Conservation (phyloP, 37 sponge, comb jelly and placozoan species). For the Sycon ciliatum region DNA sequence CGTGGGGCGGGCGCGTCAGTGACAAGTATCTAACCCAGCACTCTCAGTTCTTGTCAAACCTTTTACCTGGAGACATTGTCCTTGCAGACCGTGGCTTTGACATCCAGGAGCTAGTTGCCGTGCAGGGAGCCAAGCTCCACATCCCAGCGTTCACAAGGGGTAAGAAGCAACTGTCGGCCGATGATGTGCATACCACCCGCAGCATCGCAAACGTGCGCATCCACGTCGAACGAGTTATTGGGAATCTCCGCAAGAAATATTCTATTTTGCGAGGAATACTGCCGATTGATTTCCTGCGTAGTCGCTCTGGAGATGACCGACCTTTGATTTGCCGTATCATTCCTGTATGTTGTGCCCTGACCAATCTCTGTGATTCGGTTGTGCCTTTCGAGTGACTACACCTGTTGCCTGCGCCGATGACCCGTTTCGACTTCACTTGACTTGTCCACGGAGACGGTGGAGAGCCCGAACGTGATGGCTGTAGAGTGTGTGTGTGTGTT, state of each 20-base stretch:
- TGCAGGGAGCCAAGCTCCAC: slow-evolving; percentile 31
- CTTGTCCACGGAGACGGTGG: slow-evolving; percentile 26
- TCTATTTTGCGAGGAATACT: slow-evolving; percentile 34
- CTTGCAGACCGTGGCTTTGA: slow-evolving; percentile 70
- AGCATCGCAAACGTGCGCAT: slow-evolving; percentile 62
- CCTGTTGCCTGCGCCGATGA: too few relatives aligned
- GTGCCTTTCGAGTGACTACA: slow-evolving; percentile 44
- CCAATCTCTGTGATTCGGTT: slow-evolving; percentile 37
- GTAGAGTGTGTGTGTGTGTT: too few relatives aligned
- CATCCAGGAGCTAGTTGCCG: slow-evolving; percentile 49
- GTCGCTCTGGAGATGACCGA: slow-evolving; percentile 2
- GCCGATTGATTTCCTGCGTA: slow-evolving; percentile 35
- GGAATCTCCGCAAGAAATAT: slow-evolving; percentile 41
- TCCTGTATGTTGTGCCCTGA: too few relatives aligned
- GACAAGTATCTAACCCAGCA: too few relatives aligned
- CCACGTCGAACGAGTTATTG: slow-evolving; percentile 68
- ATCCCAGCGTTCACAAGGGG: slow-evolving; percentile 65
- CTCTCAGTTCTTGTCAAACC: slow-evolving; percentile 37
- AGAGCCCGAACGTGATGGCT: too few relatives aligned
- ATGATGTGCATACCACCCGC: slow-evolving; percentile 44
- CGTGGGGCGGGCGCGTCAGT: slow-evolving; percentile 60
- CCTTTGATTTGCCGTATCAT: slow-evolving; percentile 28
- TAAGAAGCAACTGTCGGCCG: slow-evolving; percentile 42
- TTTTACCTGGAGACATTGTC: slow-evolving; percentile 59
- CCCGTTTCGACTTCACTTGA: too few relatives aligned